Conservation (phyloP, 2,888 invertebrate species). For the Abscondita cerata region DNA sequence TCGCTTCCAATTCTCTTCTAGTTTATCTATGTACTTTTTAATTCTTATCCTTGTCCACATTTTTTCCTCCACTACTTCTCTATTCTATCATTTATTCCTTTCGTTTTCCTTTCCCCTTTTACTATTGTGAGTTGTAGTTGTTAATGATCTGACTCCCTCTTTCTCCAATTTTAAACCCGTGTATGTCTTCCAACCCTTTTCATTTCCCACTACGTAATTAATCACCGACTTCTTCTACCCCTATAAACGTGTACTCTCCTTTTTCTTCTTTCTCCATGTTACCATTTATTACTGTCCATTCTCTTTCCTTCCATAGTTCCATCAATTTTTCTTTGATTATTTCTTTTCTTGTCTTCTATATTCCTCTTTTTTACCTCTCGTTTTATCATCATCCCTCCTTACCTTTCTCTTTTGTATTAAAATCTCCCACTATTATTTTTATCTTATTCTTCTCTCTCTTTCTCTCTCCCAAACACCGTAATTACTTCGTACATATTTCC, state of each 20-base stretch:
- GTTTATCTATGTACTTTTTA: not conserved
- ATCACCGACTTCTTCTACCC: not conserved
- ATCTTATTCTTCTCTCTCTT: too few species aligned
- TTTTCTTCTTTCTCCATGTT: too few species aligned
- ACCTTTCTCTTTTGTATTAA: too few species aligned
- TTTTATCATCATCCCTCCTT: too few species aligned
- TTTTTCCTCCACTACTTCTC: not conserved
- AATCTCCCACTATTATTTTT: too few species aligned
- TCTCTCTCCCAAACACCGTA: too few species aligned
- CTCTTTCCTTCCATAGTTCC: too few species aligned
- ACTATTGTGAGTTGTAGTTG: not conserved
- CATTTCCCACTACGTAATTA: not conserved
- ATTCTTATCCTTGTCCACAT: not conserved
- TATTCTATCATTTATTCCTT: not conserved
- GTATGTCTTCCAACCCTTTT: not conserved
- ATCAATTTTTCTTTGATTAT: not conserved
- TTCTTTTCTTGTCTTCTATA: not conserved
- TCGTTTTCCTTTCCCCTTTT: not conserved
- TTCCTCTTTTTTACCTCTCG: too few species aligned
- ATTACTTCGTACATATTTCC: too few species aligned
- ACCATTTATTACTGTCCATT: too few species aligned
- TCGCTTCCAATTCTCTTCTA: too few species aligned
- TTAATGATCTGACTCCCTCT: not conserved
- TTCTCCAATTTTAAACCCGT: not conserved
- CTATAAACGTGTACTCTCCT: not conserved